A percentile compares a stretch with the other conserved stretches of the same genome.
Evolutionary conservation across 2,797 vertebrate species (phyloP).

Genomic region (Schizopygopsis pylzovi): DNA sequence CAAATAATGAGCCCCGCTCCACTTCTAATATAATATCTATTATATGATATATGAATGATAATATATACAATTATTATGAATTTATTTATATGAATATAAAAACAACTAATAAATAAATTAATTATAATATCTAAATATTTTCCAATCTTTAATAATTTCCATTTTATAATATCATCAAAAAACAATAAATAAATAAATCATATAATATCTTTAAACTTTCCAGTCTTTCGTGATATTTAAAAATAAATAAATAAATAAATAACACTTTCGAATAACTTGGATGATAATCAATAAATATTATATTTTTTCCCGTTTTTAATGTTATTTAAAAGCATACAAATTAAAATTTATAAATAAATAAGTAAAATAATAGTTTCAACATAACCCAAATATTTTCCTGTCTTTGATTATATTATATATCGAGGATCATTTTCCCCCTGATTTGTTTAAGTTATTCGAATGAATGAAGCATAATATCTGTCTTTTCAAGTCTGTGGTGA

Average conservation of each 20-base stretch:
- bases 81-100: no score
- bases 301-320: neutral
- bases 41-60: neutral
- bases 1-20: slow-evolving; percentile 21
- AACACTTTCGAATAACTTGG: neutral
- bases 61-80: neutral
- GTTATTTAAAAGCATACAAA: neutral
- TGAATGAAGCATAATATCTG: no score
- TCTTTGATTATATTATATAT: no score
- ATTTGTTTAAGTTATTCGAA: no score
- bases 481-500: neutral
- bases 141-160: neutral
- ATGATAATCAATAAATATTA: neutral
- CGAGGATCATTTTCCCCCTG: no score
- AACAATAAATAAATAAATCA: neutral
- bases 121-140: neutral
- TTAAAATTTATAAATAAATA: no score
- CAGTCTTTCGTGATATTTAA: neutral
- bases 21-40: neutral
- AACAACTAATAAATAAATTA: neutral
- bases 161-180: neutral
- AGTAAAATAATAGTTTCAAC: no score
- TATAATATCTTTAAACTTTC: neutral
- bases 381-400: no score
- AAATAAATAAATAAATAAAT: no score